Evolutionary conservation across 1,140 invertebrate species (phyloP).

Genomic region (Brachionus rubens): DNA sequence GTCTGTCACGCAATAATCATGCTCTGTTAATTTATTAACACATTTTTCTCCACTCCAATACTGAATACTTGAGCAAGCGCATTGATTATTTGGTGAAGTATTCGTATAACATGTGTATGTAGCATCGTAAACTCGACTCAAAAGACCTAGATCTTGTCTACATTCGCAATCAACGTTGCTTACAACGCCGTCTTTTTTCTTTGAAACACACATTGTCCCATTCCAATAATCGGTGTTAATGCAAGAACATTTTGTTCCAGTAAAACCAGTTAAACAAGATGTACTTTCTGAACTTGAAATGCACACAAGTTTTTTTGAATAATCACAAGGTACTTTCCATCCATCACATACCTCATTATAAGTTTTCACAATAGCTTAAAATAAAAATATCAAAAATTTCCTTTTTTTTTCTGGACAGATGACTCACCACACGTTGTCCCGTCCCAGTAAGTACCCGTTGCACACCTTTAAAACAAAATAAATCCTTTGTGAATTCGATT

Average conservation of each 20-base stretch:
- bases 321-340: slow-evolving; percentile 3
- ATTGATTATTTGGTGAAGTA: neutral
- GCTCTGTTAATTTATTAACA: neutral
- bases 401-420: too few species aligned
- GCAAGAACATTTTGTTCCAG: too few species aligned
- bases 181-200: neutral
- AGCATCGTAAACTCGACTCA: neutral
- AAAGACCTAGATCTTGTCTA: neutral
- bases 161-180: neutral
- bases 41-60: too few species aligned
- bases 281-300: neutral
- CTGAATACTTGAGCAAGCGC: neutral
- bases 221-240: neutral
- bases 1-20: neutral
- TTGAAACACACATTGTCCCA: neutral
- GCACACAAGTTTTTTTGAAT: neutral
- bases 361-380: too few species aligned
- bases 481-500: neutral
- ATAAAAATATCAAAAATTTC: too few species aligned
- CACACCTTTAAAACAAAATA: neutral
- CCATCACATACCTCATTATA: too few species aligned
- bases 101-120: neutral
- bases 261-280: neutral
- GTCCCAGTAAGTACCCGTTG: neutral
- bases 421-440: too few species aligned